Percentiles rank a stretch among this genome's conserved stretches.
Evolutionary conservation across 2,888 invertebrate species (phyloP).

Genomic region (Athetis lepigone): DNA sequence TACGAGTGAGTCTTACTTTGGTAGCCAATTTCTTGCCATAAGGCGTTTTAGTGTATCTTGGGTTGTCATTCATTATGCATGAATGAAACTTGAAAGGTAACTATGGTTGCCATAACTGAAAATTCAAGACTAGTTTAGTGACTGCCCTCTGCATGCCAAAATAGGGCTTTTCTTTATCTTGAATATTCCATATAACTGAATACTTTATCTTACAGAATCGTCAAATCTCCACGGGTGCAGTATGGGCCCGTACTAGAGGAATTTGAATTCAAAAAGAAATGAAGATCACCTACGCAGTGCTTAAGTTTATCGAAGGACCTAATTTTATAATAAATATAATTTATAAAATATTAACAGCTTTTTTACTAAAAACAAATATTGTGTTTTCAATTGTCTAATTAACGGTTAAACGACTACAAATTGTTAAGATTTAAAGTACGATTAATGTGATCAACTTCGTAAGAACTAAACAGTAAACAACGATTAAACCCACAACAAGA

Average conservation of each 20-base stretch:
- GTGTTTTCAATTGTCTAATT: too few relatives aligned
- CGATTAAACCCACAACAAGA: too few relatives aligned
- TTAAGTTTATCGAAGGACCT: background rate
- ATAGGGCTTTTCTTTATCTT: background rate
- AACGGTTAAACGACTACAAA: too few relatives aligned
- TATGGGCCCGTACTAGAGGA: constrained; percentile 39
- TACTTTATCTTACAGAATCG: constrained; percentile 34
- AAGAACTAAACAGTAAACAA: too few relatives aligned
- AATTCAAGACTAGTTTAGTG: background rate
- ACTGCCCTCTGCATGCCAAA: background rate
- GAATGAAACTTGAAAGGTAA: background rate
- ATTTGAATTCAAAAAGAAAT: constrained; percentile 31
- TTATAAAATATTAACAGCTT: background rate
- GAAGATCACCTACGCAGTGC: background rate
- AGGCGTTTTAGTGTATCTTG: background rate
- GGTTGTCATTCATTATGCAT: background rate
- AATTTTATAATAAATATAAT: constrained; percentile 12
- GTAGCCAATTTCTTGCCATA: background rate
- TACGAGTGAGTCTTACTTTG: constrained; percentile 38
- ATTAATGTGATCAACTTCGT: too few relatives aligned
- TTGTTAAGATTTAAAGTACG: too few relatives aligned
- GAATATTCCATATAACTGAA: too few relatives aligned
- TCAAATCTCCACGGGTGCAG: constrained; percentile 12
- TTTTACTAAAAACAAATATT: background rate
- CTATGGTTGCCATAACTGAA: background rate